Evolutionary conservation across 2,797 vertebrate genomes (phyloP).

Genomic region (Cuculus canorus): DNA sequence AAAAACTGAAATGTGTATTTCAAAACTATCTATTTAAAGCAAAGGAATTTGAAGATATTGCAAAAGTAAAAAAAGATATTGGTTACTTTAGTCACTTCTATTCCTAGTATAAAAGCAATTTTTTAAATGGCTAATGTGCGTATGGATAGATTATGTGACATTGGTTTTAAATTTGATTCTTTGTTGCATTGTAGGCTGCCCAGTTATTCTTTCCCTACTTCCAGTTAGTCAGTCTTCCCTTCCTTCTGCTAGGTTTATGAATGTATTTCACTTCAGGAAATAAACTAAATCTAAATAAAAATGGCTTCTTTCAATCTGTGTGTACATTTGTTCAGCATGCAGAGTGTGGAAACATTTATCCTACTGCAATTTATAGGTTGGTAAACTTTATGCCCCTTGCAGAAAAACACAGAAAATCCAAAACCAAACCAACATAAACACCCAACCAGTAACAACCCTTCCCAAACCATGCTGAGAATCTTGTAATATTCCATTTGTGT

Average conservation of each 20-base stretch:
- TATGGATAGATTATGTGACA: not conserved
- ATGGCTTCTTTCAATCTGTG: not conserved
- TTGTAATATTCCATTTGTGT: not conserved
- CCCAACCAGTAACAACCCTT: fast-evolving
- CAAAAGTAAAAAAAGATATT: not conserved
- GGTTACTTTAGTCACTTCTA: not conserved
- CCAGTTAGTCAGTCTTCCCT: not conserved
- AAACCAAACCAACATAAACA: not conserved
- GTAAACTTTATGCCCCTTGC: not conserved
- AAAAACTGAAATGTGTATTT: not conserved
- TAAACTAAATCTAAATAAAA: not conserved
- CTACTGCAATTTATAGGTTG: not conserved
- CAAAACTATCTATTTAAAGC: not conserved
- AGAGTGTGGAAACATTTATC: not conserved
- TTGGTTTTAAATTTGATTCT: not conserved
- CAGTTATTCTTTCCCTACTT: not conserved
- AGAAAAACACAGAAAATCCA: not conserved
- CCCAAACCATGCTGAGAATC: too few species aligned
- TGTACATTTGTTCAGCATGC: not conserved
- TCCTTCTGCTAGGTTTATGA: not conserved
- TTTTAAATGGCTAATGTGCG: not conserved
- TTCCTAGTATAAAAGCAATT: not conserved
- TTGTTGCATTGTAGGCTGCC: not conserved
- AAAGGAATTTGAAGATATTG: not conserved
- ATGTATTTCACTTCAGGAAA: not conserved